Conservation (phyloP, 1,140 invertebrate species). For the Microvelia longipes region DNA sequence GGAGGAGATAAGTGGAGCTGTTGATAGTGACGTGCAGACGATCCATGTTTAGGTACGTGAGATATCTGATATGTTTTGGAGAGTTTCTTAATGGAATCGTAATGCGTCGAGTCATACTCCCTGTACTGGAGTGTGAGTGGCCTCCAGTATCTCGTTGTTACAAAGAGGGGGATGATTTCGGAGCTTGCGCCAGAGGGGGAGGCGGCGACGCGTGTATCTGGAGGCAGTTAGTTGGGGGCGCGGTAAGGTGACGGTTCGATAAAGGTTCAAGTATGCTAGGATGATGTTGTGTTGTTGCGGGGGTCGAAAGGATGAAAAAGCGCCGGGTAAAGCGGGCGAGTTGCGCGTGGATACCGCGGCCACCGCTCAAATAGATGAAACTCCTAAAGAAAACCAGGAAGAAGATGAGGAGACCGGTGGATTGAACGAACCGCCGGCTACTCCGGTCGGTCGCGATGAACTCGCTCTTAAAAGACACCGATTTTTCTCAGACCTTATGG, state of each 20-base stretch:
- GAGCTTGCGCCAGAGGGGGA: not conserved
- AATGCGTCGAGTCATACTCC: no score
- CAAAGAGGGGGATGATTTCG: not conserved
- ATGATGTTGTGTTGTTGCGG: not conserved
- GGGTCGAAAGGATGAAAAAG: not conserved
- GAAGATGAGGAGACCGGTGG: constrained; percentile 22
- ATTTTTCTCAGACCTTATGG: constrained; percentile 57
- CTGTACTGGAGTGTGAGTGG: no score
- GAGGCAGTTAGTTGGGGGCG: not conserved
- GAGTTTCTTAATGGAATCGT: no score
- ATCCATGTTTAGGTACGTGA: no score
- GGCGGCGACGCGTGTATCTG: not conserved
- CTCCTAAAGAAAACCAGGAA: constrained; percentile 28
- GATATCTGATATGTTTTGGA: no score
- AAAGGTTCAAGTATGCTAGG: not conserved
- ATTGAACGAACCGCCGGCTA: constrained; percentile 18
- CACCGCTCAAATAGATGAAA: no score
- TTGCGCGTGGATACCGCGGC: not conserved
- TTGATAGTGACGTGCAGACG: no score
- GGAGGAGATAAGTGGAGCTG: no score
- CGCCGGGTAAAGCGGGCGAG: not conserved
- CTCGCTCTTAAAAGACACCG: constrained; percentile 53
- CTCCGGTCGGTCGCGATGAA: constrained; percentile 46
- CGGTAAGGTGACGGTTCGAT: not conserved
- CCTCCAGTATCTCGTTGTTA: no score